These are phyloP conservation scores for Oryzias melastigma DNA, from an alignment of 2,113 vertebrate genomes.

Conservation along the genomic window DNA sequence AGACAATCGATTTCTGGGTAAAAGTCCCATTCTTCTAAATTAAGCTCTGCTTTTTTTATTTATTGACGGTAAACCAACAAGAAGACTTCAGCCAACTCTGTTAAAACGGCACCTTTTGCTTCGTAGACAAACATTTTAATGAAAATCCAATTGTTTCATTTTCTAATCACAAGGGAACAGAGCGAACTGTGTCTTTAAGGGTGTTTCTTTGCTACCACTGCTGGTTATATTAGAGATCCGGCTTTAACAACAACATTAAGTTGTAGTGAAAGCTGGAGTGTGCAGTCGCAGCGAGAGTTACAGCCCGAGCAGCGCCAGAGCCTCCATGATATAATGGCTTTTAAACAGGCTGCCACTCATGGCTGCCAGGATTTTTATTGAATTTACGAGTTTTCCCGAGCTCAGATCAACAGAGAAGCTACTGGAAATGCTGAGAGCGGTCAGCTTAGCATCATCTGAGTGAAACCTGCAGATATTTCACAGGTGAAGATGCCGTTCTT, in stretches of 20 bases:
- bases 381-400: background rate
- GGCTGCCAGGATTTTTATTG: background rate
- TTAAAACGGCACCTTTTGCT: too few relatives aligned
- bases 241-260: slow-evolving; percentile 27
- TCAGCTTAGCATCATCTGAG: background rate
- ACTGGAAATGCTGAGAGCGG: background rate
- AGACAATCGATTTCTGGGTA: too few relatives aligned
- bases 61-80: too few relatives aligned
- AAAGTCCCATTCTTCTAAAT: too few relatives aligned
- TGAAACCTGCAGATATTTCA: background rate
- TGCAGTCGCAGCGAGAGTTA: slow-evolving; percentile 6
- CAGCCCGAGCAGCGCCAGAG: slow-evolving; percentile 1
- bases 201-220: slow-evolving; percentile 18
- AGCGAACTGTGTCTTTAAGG: slow-evolving; percentile 6
- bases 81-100: too few relatives aligned
- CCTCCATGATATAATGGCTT: slow-evolving; percentile 35
- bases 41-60: too few relatives aligned
- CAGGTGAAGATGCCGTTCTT: too few relatives aligned
- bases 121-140: too few relatives aligned
- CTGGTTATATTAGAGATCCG: slow-evolving; percentile 26
- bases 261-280: slow-evolving; percentile 18
- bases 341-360: background rate
- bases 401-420: slow-evolving; percentile 1
- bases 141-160: too few relatives aligned
- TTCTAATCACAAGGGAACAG: background rate